Percentiles rank a stretch among this genome's conserved stretches.
phyloP scores from a whole-genome alignment of 2,113 vertebrate species.

The Cynocephalus volans region DNA sequence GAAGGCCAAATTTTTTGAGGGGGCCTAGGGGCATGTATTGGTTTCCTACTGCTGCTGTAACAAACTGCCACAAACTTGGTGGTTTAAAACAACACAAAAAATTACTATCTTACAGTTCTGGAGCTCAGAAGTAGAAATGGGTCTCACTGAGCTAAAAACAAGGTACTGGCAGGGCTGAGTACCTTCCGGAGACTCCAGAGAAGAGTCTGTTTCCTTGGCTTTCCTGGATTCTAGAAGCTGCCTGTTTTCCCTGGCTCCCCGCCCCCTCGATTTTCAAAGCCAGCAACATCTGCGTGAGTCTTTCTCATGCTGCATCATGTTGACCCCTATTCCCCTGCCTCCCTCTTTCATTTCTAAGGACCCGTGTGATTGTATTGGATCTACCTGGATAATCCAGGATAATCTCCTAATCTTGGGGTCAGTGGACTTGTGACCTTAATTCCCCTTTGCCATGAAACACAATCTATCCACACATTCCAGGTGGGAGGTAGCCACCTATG shows the following conservation, averaged over 20 bases:
- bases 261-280: not conserved
- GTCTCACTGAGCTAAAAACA: not conserved
- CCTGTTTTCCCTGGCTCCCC: not conserved
- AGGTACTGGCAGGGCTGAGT: too few species aligned
- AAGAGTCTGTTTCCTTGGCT: not conserved
- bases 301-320: not conserved
- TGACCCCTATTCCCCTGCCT: not conserved
- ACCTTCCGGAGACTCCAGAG: not conserved
- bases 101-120: not conserved
- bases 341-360: not conserved
- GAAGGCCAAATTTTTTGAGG: not conserved
- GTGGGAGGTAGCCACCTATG: not conserved
- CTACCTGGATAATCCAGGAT: too few species aligned
- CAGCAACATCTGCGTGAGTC: not conserved
- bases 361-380: not conserved
- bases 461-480: not conserved
- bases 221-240: not conserved
- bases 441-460: rapidly evolving
- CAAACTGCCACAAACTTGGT: not conserved
- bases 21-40: not conserved
- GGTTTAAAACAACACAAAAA: not conserved
- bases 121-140: not conserved
- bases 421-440: not conserved
- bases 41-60: not conserved
- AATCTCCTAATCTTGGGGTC: not conserved